phyloP scores from a whole-genome alignment of 2,113 vertebrate genomes.

The Caranx melampygus region DNA sequence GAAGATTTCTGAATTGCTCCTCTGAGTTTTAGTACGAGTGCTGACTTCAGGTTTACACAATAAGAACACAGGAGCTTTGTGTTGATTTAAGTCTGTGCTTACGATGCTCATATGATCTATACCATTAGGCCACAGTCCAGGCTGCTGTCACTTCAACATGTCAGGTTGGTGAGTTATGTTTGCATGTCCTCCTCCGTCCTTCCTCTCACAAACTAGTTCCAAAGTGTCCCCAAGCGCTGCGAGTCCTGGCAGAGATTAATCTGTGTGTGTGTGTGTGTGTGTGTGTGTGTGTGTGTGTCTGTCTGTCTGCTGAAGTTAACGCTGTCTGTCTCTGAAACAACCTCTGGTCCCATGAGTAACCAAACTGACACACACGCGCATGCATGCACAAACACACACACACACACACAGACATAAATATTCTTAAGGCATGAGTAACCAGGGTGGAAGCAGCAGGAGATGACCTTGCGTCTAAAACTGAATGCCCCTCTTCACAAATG shows the following conservation, averaged over 20 bases:
- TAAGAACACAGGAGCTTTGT: neutral
- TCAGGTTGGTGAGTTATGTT: constrained; percentile 31
- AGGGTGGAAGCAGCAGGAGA: constrained; percentile 52
- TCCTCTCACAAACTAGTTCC: constrained; percentile 62
- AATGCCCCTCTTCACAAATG: constrained; percentile 66
- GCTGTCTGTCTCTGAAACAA: constrained; percentile 67
- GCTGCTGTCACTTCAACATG: neutral
- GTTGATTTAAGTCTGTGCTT: neutral
- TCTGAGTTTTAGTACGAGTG: neutral
- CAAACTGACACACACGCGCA: constrained; percentile 39
- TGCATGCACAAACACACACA: constrained; percentile 34
- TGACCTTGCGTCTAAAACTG: constrained; percentile 72
- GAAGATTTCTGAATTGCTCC: neutral
- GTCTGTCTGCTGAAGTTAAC: constrained; percentile 67
- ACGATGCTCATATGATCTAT: neutral
- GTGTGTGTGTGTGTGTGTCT: constrained; percentile 56
- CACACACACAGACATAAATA: constrained; percentile 21
- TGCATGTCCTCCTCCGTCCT: constrained; percentile 48
- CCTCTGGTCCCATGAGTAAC: constrained; percentile 77
- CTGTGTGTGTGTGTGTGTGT: constrained; percentile 41
- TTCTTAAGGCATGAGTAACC: constrained; percentile 72
- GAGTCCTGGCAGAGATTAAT: constrained; percentile 71
- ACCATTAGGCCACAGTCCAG: neutral
- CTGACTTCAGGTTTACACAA: neutral
- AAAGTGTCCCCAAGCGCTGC: constrained; percentile 59